Evolutionary conservation across 1,140 invertebrate genomes (phyloP), one percentile per base, ranked within the genome.

Genomic region (Macrostomum lignano): DNA sequence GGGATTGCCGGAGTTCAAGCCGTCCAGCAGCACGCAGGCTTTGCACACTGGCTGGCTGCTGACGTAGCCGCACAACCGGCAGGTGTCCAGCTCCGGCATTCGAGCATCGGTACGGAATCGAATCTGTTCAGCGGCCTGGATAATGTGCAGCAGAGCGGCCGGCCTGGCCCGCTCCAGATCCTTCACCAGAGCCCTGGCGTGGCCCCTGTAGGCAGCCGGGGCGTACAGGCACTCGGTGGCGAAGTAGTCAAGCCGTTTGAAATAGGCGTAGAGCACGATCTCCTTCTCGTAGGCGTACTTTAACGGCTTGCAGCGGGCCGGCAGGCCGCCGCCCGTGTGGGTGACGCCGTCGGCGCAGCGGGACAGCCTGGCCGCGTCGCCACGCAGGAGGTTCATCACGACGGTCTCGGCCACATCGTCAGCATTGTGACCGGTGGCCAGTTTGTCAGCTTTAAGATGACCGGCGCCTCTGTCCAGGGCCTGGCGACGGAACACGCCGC

Each of bases 271-370:
- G 77, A 98, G 88, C 0, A 98, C 91, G 49, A 98, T 98, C 63
- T 98, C 91, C 51, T 96, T 96, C 58, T 98, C 88, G 55, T 94
- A 98, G 3, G 81, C 74, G 48, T 94, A 98, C 53, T 94, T 96
- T 15, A 98, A 68, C 4, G 88, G 91, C 55, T 98, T 98, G 33
- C 78, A 82, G 42, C 84, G 62, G 3, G 78, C 76, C 42, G 94
- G 74, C 11, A 71, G 64, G 37, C 75, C 78, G 51, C 78, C 74
- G 42, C 69, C 66, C 21, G 73, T 69, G 65, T 81, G 56, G 7
- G 79, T 86, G 13, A 69, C 67, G 34, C 84, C 73, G 34, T 73
- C 68, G 25, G 77, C 86, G 53, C 82, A 93, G 40, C 86, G 65
- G 40, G 74, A 69, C 24, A 98, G 58, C 41, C 88, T 64, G 4